Evolutionary conservation across 2,113 vertebrate species (phyloP).

Genomic region (Chloroceryle aenea): DNA sequence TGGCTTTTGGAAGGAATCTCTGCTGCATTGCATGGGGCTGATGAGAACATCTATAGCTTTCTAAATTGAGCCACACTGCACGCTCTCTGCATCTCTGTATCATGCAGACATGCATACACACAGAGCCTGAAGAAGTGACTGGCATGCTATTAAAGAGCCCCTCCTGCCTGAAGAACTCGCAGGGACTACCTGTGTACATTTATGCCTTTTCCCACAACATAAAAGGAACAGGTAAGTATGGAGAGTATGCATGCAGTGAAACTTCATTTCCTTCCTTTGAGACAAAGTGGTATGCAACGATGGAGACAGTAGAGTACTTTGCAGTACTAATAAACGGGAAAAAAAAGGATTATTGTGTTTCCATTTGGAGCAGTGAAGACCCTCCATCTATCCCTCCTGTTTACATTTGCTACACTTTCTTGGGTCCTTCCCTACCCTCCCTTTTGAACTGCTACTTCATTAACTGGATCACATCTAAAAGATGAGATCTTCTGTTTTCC

Average conservation of each 20-base stretch:
- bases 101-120: background rate
- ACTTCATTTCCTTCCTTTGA: background rate
- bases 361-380: background rate
- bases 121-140: background rate
- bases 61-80: conserved; percentile 76
- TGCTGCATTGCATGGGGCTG: conserved; percentile 78
- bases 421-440: background rate
- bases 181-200: background rate
- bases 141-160: background rate
- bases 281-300: background rate
- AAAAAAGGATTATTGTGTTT: background rate
- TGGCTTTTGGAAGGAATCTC: conserved; percentile 84
- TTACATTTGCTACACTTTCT: background rate
- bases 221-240: background rate
- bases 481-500: background rate
- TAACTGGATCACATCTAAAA: background rate
- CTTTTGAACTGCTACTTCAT: background rate
- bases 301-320: background rate
- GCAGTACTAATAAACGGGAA: background rate
- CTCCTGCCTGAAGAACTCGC: background rate
- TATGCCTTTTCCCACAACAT: background rate
- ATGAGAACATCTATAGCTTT: conserved; percentile 80
- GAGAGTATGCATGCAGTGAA: background rate
- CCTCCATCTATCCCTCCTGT: background rate
- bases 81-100: background rate